A percentile compares a stretch with the other conserved stretches of the same genome.
Evolutionary conservation across 2,888 invertebrate genomes (phyloP).

Genomic region (Hartigia nigra): DNA sequence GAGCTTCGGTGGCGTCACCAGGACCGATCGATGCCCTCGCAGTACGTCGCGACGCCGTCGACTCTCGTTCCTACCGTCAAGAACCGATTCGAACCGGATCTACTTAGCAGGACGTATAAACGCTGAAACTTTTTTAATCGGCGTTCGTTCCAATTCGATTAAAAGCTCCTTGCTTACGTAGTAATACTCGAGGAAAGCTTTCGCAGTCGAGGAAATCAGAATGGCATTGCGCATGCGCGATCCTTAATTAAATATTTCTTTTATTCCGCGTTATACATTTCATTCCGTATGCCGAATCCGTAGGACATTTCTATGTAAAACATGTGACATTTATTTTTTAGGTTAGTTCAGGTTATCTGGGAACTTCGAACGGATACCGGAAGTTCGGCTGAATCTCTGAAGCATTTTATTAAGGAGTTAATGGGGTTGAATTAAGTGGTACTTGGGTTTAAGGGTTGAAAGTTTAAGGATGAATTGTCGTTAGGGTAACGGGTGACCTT

Average conservation of each 20-base stretch:
- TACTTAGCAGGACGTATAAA: neutral
- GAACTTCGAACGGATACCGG: neutral
- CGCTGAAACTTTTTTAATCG: neutral
- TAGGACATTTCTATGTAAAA: too few species aligned
- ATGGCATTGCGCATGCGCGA: neutral
- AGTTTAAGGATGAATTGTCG: neutral
- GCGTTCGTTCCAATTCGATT: neutral
- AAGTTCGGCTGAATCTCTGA: neutral
- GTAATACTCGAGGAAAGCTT: neutral
- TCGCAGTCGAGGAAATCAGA: neutral
- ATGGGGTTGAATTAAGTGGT: neutral
- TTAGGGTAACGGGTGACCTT: neutral
- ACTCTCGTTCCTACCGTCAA: neutral
- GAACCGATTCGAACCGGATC: neutral
- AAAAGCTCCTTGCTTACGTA: neutral
- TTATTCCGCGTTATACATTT: neutral
- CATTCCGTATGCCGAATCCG: neutral
- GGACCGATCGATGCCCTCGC: slow-evolving; percentile 9
- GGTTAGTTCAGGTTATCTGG: neutral
- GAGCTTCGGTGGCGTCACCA: neutral
- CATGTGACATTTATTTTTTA: neutral
- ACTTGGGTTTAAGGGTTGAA: neutral
- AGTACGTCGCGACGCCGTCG: slow-evolving; percentile 43
- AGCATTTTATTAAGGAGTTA: neutral
- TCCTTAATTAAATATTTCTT: neutral